Evolutionary conservation across 2,797 vertebrate genomes (phyloP).

Genomic region (Morelia viridis): DNA sequence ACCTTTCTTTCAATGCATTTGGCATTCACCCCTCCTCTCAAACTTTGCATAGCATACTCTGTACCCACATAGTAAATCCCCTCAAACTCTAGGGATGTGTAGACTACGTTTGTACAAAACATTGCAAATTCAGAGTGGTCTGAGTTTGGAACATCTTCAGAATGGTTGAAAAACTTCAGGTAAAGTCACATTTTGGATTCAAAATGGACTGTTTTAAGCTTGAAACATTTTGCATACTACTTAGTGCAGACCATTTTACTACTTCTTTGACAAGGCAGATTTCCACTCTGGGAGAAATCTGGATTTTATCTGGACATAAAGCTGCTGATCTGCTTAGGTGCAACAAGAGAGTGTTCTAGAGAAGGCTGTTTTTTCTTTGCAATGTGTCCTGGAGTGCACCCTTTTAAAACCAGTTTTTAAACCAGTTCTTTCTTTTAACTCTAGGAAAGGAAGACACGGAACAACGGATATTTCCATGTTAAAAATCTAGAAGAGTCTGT

Average conservation of each 20-base stretch:
- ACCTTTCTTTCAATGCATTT: no score
- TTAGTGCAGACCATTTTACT: neutral
- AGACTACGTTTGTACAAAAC: no score
- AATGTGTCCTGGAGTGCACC: neutral
- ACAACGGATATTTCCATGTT: slow-evolving; percentile 37
- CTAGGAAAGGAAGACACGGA: neutral
- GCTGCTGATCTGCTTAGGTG: neutral
- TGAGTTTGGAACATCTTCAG: no score
- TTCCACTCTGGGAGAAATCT: neutral
- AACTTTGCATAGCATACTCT: no score
- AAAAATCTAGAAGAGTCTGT: slow-evolving; percentile 39
- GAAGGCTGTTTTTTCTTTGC: neutral
- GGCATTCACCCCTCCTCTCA: no score
- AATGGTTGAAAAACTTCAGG: no score
- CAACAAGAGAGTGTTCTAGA: neutral
- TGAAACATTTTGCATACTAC: neutral
- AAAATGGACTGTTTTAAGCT: neutral
- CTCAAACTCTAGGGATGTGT: no score
- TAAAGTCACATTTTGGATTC: no score
- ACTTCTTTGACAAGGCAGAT: neutral
- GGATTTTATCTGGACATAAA: neutral
- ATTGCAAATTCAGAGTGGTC: no score
- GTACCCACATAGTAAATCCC: no score
- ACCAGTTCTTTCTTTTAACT: neutral
- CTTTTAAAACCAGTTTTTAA: neutral